phyloP scores from a whole-genome alignment of 2,888 invertebrate genomes.

The Ophonus ardosiacus region DNA sequence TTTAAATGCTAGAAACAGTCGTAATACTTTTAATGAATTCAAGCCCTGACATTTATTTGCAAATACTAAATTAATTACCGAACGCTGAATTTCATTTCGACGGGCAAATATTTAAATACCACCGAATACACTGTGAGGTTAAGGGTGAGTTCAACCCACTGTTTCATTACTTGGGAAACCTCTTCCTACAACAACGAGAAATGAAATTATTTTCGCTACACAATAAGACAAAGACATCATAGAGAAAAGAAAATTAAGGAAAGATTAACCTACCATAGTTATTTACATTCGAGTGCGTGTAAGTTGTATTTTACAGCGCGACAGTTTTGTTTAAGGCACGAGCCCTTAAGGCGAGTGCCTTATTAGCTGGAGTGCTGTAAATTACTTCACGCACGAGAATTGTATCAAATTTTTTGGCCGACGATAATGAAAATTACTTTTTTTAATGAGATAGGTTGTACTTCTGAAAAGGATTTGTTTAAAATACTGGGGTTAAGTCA shows the following conservation, averaged over 20 bases:
- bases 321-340: too few species aligned
- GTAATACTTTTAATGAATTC: constrained; percentile 42
- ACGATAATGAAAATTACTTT: too few species aligned
- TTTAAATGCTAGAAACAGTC: constrained; percentile 32
- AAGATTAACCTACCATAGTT: neutral
- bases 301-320: too few species aligned
- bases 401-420: too few species aligned
- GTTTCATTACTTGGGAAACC: neutral
- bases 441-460: too few species aligned
- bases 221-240: neutral
- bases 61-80: constrained; percentile 44
- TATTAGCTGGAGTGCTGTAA: too few species aligned
- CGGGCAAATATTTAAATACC: constrained; percentile 41
- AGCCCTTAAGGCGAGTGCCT: too few species aligned
- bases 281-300: too few species aligned
- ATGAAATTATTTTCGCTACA: neutral
- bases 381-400: too few species aligned
- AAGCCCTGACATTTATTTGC: constrained; percentile 27
- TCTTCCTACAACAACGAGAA: neutral
- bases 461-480: too few species aligned
- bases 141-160: neutral
- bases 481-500: too few species aligned
- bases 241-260: neutral
- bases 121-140: constrained; percentile 34
- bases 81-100: constrained; percentile 30